Evolutionary conservation across 2,113 vertebrate species (phyloP), one percentile per base, ranked within the genome.

Genomic region (Gobiocypris rarus): DNA sequence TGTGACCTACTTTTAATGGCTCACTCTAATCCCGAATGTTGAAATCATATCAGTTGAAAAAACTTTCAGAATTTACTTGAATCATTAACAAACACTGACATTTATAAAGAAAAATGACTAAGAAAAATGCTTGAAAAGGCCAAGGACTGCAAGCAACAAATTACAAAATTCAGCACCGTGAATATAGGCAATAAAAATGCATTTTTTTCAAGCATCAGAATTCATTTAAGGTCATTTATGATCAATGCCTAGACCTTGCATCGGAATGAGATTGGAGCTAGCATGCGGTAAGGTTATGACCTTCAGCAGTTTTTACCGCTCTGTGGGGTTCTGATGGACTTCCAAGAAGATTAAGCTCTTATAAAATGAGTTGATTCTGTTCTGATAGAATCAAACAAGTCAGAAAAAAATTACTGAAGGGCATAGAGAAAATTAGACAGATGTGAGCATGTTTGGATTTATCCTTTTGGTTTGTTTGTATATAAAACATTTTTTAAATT

Each of bases 361-460:
- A 54, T 75, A 31, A 80, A 83, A 70, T 54, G 24, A 83, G 67
- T 54, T 79, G 65, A 67, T 83, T 83, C 38, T 74, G 65, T 58
- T 83, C 31, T 58, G 56, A 83, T 80, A 84, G 67, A 63, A 84
- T 80, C 65, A 56, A 65, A 56, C 31, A 22, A 76, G 73, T 77
- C 11, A 70, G 34, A 70, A 5, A 65, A 71, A 75, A 79, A 41
- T 74, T 26, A 28, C 15, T 2, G 7, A 45, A 38, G 41, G 41
- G n/a, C 9, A 2, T 8, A 7, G 9, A 1, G 5, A 26, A 45
- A 58, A 61, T 28, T 24, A 65, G 28, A 80, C 43, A 61, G 14
- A 61, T 26, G 7, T 43, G n/a, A 26, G 13, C 1, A 43, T 76
- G 52, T 58, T 56, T 38, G 34, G 13, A 14, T 28, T 41, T 50